Evolutionary conservation across 2,797 vertebrate genomes (phyloP), one percentile per base, ranked within the genome.

Genomic region (Carapus acus): DNA sequence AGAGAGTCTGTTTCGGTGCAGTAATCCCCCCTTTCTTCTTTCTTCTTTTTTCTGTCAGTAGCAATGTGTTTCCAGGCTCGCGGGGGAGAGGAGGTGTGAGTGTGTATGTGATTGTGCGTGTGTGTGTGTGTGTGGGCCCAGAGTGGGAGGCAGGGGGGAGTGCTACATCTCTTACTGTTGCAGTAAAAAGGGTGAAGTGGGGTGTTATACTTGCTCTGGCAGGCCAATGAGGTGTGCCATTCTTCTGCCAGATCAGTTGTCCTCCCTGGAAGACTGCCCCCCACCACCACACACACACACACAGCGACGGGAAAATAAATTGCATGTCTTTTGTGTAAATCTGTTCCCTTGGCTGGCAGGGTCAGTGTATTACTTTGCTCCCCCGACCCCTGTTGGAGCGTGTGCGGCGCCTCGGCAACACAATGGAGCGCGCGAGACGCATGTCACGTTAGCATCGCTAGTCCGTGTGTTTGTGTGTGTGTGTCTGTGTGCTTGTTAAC

Each of bases 101-200:
- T n/a, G n/a, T n/a, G n/a, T n/a, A n/a, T n/a, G n/a, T n/a, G n/a
- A n/a, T n/a, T n/a, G n/a, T n/a, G n/a, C n/a, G n/a, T n/a, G n/a
- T n/a, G n/a, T n/a, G n/a, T n/a, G n/a, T n/a, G n/a, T n/a, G n/a
- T n/a, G n/a, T n/a, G n/a, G n/a, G n/a, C 21, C 17, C 5, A 44
- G 8, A 40, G 43, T 43, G 48, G 33, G 52, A 65, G 33, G 4
- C 41, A 48, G 27, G 40, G 11, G 43, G 45, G 34, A 23, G 53
- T 16, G 40, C 27, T 57, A 42, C 6, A 73, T 69, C 65, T 70
- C 58, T 55, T 27, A 42, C 49, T 77, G 43, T 62, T 69, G 71
- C 24, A 62, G 38, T 17, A 45, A 16, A n/a, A 17, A 13, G 24
- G 49, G 24, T 47, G 65, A 62, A 45, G n/a, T 48, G 15, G 61